Conservation (phyloP, 2,113 vertebrate species). For the Nannobrachium achirus region DNA sequence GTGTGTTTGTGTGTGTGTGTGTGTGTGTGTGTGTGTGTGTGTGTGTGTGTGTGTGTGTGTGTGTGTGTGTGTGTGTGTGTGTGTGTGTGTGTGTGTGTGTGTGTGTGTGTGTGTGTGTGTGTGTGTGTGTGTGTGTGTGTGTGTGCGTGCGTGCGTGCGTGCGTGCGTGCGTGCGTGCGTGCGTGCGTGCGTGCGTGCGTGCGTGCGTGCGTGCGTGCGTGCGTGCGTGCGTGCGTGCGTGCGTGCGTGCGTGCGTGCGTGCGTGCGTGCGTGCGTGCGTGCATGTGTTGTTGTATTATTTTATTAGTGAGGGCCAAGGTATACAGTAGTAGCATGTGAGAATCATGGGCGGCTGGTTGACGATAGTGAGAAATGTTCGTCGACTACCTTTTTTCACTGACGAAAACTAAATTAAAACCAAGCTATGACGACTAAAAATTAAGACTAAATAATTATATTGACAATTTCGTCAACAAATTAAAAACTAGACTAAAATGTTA, state of each 20-base stretch:
- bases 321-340: too few species aligned
- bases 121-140: conserved; percentile 9
- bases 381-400: too few species aligned
- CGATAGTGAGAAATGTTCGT: too few species aligned
- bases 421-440: too few species aligned
- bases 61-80: neutral
- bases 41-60: neutral
- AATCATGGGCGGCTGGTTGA: too few species aligned
- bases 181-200: too few species aligned
- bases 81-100: neutral
- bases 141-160: neutral
- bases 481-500: too few species aligned
- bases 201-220: too few species aligned
- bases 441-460: too few species aligned
- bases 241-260: neutral
- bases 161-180: neutral
- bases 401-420: too few species aligned
- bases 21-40: neutral
- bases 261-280: neutral
- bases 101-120: neutral
- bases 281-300: neutral
- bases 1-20: neutral
- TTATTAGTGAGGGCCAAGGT: too few species aligned
- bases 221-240: conserved; percentile 11
- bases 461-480: too few species aligned